phyloP scores from a whole-genome alignment of 1,140 invertebrate species.

The Drosophila bipectinata region DNA sequence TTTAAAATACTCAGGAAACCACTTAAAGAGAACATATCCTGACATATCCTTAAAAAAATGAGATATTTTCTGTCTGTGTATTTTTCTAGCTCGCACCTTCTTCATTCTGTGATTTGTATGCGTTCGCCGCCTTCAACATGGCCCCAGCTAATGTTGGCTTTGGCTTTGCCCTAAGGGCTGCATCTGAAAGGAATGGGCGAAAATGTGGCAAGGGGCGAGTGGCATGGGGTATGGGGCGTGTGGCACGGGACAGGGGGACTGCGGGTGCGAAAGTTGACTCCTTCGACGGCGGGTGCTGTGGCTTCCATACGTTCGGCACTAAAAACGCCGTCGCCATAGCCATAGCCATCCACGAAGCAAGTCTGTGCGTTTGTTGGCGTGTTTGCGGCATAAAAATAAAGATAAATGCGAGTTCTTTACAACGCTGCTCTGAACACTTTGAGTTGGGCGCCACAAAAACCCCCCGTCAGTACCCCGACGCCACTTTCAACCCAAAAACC shows the following conservation, averaged over 20 bases:
- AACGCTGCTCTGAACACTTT: constrained; percentile 63
- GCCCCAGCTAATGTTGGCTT: constrained; percentile 58
- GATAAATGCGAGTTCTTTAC: constrained; percentile 82
- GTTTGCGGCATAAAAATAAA: constrained; percentile 83
- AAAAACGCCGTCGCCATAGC: constrained; percentile 49
- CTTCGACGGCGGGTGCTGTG: constrained; percentile 20
- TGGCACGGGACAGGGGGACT: not conserved
- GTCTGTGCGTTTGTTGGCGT: constrained; percentile 57
- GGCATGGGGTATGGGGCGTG: not conserved
- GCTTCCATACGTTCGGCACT: constrained; percentile 56
- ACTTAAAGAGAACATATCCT: not conserved
- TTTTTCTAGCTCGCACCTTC: constrained; percentile 29
- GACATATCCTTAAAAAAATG: not conserved
- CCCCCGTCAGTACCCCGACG: not conserved
- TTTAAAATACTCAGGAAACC: too few relatives aligned
- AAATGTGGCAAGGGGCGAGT: not conserved
- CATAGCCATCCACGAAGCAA: constrained; percentile 18
- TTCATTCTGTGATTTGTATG: constrained; percentile 69
- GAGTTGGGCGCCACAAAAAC: constrained; percentile 24
- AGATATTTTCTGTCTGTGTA: not conserved
- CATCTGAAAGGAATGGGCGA: constrained; percentile 1
- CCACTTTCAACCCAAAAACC: not conserved
- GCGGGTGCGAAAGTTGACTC: constrained; percentile 48
- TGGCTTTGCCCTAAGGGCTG: constrained; percentile 30
- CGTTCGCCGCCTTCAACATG: constrained; percentile 58